Evolutionary conservation across 2,797 vertebrate genomes (phyloP).

Genomic region (Syngnathus rostellatus): DNA sequence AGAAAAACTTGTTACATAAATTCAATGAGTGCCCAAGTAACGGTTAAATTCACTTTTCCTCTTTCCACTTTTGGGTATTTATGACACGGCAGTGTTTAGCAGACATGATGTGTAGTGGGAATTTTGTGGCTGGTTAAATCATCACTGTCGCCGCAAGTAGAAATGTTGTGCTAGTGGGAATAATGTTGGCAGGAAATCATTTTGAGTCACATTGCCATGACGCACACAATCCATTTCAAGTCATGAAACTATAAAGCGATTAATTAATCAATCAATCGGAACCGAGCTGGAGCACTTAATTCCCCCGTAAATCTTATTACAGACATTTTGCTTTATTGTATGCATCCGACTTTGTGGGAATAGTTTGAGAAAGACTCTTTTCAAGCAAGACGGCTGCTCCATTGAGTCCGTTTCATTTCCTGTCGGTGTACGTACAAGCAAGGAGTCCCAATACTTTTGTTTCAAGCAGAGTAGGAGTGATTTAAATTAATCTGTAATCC

Average conservation of each 20-base stretch:
- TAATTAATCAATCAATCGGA: neutral
- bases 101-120: slow-evolving; percentile 6
- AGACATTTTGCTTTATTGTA: neutral
- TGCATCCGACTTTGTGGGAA: slow-evolving; percentile 5
- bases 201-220: neutral
- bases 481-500: slow-evolving; percentile 5
- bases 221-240: neutral
- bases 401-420: neutral
- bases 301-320: neutral
- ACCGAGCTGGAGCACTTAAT: neutral
- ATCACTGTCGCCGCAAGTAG: neutral
- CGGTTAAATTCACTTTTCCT: neutral
- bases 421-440: neutral
- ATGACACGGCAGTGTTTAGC: neutral
- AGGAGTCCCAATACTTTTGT: neutral
- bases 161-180: neutral
- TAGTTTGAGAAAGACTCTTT: neutral
- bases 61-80: slow-evolving; percentile 3
- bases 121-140: slow-evolving; percentile 6
- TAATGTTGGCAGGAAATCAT: neutral
- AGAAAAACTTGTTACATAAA: neutral
- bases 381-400: neutral
- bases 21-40: neutral
- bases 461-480: neutral
- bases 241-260: neutral